Base-by-base conservation (phyloP, 2,113 vertebrate genomes). In the Sinocyclocheilus anophthalmus region DNA sequence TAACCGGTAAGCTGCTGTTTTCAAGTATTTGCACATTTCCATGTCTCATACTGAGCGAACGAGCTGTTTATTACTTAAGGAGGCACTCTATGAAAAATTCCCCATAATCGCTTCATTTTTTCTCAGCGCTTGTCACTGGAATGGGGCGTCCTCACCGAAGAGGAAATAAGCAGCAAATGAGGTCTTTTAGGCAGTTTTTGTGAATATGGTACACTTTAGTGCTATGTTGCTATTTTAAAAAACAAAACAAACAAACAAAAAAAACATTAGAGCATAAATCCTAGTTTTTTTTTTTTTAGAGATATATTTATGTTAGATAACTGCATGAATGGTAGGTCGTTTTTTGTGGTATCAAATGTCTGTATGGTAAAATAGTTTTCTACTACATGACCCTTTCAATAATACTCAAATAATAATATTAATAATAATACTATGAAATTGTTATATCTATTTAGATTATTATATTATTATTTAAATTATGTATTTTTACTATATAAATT, bases 51-150 rank as follows among this genome's bases (percentile, higher is more conserved):
- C 39, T 4, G 3, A 67, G 39, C 39, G 7, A 50, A 30, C 1
- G 8, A 67, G 61, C 61, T 45, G 42, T 50, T 81, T 81, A 67
- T 81, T 81, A 81, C 59, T 81, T 65, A 81, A 67, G 61, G 22
- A 30, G 59, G 59, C 37, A 39, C 42, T 24, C 3, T 42, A 42
- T 81, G 20, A 81, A 81, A 24, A 65, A 81, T 67, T 26, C 20
- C 79, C 22, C 14, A 50, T 48, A 48, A 67, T 65, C 79, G 10
- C 16, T 67, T 9, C 14, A 61, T 81, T 63, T 61, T 63, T 39
- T 18, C n/a, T 81, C n/a, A 24, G n/a, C 59, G 14, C 13, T 48
- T 48, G 79, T 65, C 59, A 39, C 16, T 30, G 39, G 11, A 24
- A 37, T 57, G 76, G 20, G 53, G 18, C 5, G 10, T 59, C 76